Evolutionary conservation across 1,140 invertebrate species (phyloP).

Genomic region (Drosophila ironensis): DNA sequence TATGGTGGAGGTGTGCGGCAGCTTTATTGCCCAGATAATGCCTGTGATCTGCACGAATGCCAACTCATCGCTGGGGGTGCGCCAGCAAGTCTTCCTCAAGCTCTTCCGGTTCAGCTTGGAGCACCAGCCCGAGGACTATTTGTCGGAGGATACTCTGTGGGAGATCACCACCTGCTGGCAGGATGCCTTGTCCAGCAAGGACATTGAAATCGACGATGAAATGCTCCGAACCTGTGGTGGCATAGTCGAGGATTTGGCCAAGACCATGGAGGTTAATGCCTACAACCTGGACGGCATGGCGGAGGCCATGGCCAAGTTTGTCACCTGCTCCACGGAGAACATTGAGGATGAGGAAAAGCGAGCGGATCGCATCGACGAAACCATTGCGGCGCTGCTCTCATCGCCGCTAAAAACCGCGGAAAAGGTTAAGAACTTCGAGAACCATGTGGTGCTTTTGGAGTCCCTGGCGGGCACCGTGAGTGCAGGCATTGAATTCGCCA

Average conservation of each 20-base stretch:
- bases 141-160: slow-evolving; percentile 83
- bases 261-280: slow-evolving; percentile 21
- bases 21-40: slow-evolving; percentile 83
- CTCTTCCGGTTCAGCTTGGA: slow-evolving; percentile 82
- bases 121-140: slow-evolving; percentile 58
- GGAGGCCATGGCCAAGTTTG: slow-evolving; percentile 68
- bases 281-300: slow-evolving; percentile 66
- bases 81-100: slow-evolving; percentile 81
- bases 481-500: slow-evolving; percentile 35
- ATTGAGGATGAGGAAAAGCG: slow-evolving; percentile 58
- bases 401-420: slow-evolving; percentile 45
- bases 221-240: slow-evolving; percentile 49
- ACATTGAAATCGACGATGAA: slow-evolving; percentile 58
- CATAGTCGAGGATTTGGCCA: slow-evolving; percentile 49
- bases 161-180: slow-evolving; percentile 84
- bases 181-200: slow-evolving; percentile 82
- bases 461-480: slow-evolving; percentile 30
- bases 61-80: slow-evolving; percentile 70
- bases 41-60: slow-evolving; percentile 79
- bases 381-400: slow-evolving; percentile 39
- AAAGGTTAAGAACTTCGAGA: slow-evolving; percentile 43
- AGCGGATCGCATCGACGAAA: slow-evolving; percentile 47
- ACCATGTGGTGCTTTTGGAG: slow-evolving; percentile 50
- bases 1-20: slow-evolving; percentile 82
- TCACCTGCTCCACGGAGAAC: slow-evolving; percentile 70